Evolutionary conservation across 2,888 invertebrate species (phyloP).

Genomic region (Mystacides longicornis): DNA sequence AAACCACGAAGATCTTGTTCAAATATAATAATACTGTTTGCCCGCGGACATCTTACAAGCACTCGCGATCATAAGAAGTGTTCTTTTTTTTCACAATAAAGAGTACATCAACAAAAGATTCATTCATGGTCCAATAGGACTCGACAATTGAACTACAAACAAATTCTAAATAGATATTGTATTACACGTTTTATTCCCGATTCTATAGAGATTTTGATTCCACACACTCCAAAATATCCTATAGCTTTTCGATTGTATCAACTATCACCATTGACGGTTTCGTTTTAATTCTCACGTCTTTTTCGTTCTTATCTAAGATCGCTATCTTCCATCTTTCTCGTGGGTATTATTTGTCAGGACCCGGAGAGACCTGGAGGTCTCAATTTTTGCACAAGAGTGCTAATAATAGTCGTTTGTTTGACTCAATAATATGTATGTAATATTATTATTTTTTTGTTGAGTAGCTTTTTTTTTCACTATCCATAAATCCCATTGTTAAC

Average conservation of each 20-base stretch:
- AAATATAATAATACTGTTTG: no score
- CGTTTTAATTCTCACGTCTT: background rate
- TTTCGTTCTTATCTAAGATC: background rate
- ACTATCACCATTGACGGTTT: background rate
- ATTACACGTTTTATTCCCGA: background rate
- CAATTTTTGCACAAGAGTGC: slow-evolving; percentile 22
- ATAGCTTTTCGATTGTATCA: background rate
- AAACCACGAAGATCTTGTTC: background rate
- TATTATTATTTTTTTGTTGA: slow-evolving; percentile 6
- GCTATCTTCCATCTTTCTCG: background rate
- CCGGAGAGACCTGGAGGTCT: slow-evolving; percentile 22
- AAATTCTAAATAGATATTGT: background rate
- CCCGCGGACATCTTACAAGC: background rate
- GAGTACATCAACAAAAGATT: background rate
- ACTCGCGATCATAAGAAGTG: background rate
- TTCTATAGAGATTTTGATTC: no score
- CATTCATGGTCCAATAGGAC: background rate
- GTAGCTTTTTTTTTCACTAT: slow-evolving; percentile 7
- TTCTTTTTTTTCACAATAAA: background rate
- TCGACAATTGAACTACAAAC: background rate
- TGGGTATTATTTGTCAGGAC: background rate
- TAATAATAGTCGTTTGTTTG: slow-evolving; percentile 25
- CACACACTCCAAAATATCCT: background rate
- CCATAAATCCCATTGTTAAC: slow-evolving; percentile 6
- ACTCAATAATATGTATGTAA: no score